These are phyloP conservation scores for Scylla paramamosain DNA, from an alignment of 1,140 invertebrate species.

Conservation along the genomic window DNA sequence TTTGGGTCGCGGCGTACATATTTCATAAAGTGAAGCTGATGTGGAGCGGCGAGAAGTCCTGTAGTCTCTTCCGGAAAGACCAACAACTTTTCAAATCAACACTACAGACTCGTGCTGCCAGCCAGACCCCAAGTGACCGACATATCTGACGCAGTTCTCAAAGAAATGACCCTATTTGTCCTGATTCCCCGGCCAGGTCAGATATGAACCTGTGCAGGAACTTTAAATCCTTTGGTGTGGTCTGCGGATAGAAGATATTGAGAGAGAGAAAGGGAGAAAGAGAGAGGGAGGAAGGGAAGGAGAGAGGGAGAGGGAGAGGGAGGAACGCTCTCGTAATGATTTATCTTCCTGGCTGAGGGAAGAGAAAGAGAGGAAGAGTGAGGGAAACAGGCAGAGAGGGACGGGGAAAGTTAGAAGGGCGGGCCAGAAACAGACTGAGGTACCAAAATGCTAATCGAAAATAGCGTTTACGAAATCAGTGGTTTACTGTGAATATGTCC, in stretches of 20 bases:
- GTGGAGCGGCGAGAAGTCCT: neutral
- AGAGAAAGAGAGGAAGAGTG: conserved; percentile 40
- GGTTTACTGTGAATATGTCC: too few relatives aligned
- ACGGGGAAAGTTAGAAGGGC: neutral
- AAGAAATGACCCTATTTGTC: conserved; percentile 52
- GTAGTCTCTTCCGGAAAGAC: neutral
- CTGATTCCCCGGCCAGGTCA: conserved; percentile 34
- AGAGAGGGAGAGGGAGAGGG: neutral
- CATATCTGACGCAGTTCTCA: conserved; percentile 33
- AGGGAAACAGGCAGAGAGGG: conserved; percentile 15
- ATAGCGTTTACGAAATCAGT: neutral
- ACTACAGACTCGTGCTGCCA: conserved; percentile 12
- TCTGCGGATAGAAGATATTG: conserved; percentile 49
- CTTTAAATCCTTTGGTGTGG: conserved; percentile 57
- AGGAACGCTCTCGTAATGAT: conserved; percentile 15
- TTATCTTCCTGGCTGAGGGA: conserved; percentile 3
- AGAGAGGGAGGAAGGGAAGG: neutral
- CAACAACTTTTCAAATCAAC: conserved; percentile 34
- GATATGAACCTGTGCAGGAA: conserved; percentile 49
- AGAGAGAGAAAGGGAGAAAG: conserved; percentile 27
- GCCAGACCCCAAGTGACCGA: conserved; percentile 40
- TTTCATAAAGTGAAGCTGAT: neutral
- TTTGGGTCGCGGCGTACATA: neutral
- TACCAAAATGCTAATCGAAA: neutral
- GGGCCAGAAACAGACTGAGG: neutral